Evolutionary conservation across 2,797 vertebrate species (phyloP), one percentile per base, ranked within the genome.

Genomic region (Menidia menidia): DNA sequence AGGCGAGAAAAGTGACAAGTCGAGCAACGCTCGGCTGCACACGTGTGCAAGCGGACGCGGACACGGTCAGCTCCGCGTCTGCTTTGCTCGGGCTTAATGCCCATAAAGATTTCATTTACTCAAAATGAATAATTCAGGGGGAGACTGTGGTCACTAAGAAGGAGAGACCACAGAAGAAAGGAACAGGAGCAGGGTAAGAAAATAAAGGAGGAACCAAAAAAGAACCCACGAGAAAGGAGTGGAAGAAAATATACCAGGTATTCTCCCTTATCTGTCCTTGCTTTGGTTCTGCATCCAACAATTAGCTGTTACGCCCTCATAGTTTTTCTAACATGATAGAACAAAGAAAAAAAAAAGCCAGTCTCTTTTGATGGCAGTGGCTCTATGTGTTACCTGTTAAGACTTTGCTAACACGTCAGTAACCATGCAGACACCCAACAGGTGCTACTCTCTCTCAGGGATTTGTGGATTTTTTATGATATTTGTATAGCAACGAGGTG

Each of bases 71-170:
- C 68, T 68, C 51, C 57, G 67, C 33, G 33, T 77, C 62, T 52
- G 72, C 63, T 64, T 81, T 65, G 42, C 60, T 80, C 75, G 55
- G 78, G 81, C 86, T 91, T 84, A 89, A 90, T 84, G 88, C 85
- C 74, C 68, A 79, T 91, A 86, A 92, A 90, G 87, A 91, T 93
- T 93, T 89, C 75, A 92, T 93, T 93, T 93, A 90, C 84, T 75
- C 77, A 80, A 84, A 87, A 93, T 92, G 85, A 94, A 93, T 94
- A 89, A 92, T 93, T 93, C 87, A 92, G 84, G 60, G 79, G 77
- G 69, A 84, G 87, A 90, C 73, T 74, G 54, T 75, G 80, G 65
- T 83, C 84, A 76, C 14, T 42, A 54, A 63, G 31, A 19, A 32
- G 18, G 42, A 71, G 14, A 25, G 25, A 25, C 25, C 25, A 25